phyloP scores from a whole-genome alignment of 2,888 invertebrate species.

The Epirrhoe tristata region DNA sequence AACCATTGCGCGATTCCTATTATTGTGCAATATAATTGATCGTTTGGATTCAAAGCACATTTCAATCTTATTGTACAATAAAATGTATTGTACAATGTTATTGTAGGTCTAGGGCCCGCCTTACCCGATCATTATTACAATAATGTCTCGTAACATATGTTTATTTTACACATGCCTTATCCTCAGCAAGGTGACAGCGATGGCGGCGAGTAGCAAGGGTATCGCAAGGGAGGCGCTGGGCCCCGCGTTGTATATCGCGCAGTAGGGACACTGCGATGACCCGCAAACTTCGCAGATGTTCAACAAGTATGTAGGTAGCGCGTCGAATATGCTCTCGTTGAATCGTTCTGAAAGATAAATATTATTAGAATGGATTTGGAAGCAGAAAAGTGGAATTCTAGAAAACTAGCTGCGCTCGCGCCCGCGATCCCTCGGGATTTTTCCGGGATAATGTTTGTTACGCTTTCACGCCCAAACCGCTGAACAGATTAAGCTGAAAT shows the following conservation, averaged over 20 bases:
- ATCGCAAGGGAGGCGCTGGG: slow-evolving; percentile 46
- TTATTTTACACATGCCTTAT: slow-evolving; percentile 9
- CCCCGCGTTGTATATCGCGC: slow-evolving; percentile 91
- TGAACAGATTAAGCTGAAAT: too few relatives aligned
- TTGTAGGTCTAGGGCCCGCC: too few relatives aligned
- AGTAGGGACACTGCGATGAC: slow-evolving; percentile 97
- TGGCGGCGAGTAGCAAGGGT: slow-evolving; percentile 48
- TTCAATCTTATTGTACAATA: too few relatives aligned
- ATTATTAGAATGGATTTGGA: neutral
- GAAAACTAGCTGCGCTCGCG: too few relatives aligned
- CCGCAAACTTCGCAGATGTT: slow-evolving; percentile 98
- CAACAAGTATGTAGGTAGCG: slow-evolving; percentile 92
- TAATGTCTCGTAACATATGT: neutral
- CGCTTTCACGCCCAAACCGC: too few relatives aligned
- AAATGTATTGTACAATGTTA: too few relatives aligned
- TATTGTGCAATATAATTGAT: too few relatives aligned
- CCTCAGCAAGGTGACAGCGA: neutral
- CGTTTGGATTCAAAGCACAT: too few relatives aligned
- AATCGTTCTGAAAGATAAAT: slow-evolving; percentile 89
- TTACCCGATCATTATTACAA: neutral
- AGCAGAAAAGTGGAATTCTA: too few relatives aligned
- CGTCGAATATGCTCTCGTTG: slow-evolving; percentile 96
- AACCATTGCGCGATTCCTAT: too few relatives aligned
- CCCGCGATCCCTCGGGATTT: too few relatives aligned
- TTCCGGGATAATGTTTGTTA: too few relatives aligned